Base-by-base conservation (phyloP, 1,140 invertebrate species). In the Liolophura sinensis region DNA sequence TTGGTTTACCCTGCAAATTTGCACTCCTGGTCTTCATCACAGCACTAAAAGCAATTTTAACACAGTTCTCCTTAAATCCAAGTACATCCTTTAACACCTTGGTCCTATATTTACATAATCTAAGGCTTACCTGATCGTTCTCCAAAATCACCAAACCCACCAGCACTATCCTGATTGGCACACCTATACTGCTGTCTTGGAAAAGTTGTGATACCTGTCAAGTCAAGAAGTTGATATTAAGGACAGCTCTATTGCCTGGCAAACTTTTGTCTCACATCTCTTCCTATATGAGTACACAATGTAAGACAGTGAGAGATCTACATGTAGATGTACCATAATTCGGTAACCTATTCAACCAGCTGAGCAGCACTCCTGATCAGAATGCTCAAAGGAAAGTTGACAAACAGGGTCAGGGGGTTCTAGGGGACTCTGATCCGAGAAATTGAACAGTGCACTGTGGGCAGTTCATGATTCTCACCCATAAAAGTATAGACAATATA, bases 171-270 rank as follows among this genome's bases (percentile, higher is more conserved):
- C 75, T 75, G 47, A 81, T 74, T 56, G 72, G 77, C 67, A 76
- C 75, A 47, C 78, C 79, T 0, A 81, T 71, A 58, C 77, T 80
- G 24, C 69, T 65, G 65, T 81, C 79, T 54, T 75, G 74, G 60
- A 77, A 81, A 48, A 81, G 65, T 61, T 78, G 72, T n/a, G 79
- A 75, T 20, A 81, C 74, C 79, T 81, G 71, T 0, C 72, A 60
- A 46, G 15, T 46, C 24, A 18, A n/a, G 16, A 12, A 16, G 18
- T n/a, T 7, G 7, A 22, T 9, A 18, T 22, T 24, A 5, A 59
- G 7, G 25, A 55, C 25, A 60, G 60, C 7, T 4, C 24, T n/a
- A n/a, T n/a, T n/a, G n/a, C n/a, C 16, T 64, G n/a, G 11, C 12
- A 18, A 56, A 27, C 54, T 12, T 12, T 49, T 60, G 14, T 1